Evolutionary conservation across 2,888 invertebrate genomes (phyloP), one percentile per base, ranked within the genome.

Genomic region (Drosophila quasianomalipes): DNA sequence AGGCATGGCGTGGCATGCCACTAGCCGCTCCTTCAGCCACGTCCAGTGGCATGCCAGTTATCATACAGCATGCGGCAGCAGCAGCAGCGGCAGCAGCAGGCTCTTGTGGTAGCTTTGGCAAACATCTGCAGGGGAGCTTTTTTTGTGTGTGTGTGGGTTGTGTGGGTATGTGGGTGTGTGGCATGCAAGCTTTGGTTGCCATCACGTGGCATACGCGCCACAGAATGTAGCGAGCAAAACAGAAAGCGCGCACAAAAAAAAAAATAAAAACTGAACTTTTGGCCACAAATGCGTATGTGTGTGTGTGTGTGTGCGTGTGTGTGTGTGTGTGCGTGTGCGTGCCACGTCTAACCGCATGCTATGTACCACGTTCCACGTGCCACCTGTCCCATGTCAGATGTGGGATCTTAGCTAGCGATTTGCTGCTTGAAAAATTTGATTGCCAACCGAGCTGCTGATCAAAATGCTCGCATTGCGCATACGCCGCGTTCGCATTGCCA

Each of bases 191-290:
- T 78, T 69, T 49, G 30, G 30, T 22, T n/a, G 35, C n/a, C 68
- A 68, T 83, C 83, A 83, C 81, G 83, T 81, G 83, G 58, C 81
- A 70, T 63, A 31, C 57, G 65, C 54, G 22, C 30, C 55, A 52
- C 64, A 41, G 73, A 84, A 89, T 69, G 69, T 71, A 76, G 58
- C 73, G 82, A 87, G 72, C 90, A 87, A 82, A 86, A 84, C 89
- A 86, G 78, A 85, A 63, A 55, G n/a, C 28, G 28, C 10, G 37
- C 19, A n/a, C 53, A 67, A 61, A 28, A 55, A 66, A 22, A 22
- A 47, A 35, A 35, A 64, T 31, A 3, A 31, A 39, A 52, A 64
- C 58, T 61, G 47, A 70, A 79, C 53, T 64, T 68, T 62, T 35
- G 9, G 39, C 66, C 60, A 37, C 16, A 10, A 39, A 37, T 41